Evolutionary conservation across 2,888 invertebrate genomes (phyloP).

Genomic region (Aproaerema taeniolella): DNA sequence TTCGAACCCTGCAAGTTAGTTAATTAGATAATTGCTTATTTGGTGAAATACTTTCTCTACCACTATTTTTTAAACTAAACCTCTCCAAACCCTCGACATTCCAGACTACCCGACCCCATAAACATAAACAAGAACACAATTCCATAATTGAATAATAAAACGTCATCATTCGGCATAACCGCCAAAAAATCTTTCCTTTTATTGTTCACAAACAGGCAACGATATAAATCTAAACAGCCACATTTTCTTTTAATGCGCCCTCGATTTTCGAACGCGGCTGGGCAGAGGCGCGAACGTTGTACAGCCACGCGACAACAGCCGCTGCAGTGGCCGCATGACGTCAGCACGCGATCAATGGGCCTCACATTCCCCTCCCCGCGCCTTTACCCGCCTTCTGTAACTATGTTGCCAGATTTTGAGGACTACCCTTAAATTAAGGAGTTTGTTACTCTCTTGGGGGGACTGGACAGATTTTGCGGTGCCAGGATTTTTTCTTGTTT

Average conservation of each 20-base stretch:
- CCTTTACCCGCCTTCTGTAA: constrained; percentile 23
- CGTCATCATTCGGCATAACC: not conserved
- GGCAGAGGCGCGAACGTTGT: constrained; percentile 24
- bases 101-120: not conserved
- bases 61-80: too few species aligned
- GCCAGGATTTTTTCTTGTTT: too few species aligned
- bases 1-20: too few species aligned
- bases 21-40: too few species aligned
- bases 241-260: not conserved
- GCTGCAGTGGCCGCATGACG: constrained; percentile 54
- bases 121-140: not conserved
- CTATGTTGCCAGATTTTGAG: constrained; percentile 6
- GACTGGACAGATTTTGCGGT: too few species aligned
- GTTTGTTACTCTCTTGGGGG: constrained; percentile 1
- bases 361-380: constrained; percentile 42
- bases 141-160: not conserved
- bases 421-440: constrained; percentile 1
- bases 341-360: constrained; percentile 60
- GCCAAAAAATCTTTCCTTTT: not conserved
- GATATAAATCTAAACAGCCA: constrained; percentile 1
- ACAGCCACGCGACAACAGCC: constrained; percentile 21
- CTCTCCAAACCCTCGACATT: too few species aligned
- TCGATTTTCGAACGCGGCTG: constrained; percentile 20
- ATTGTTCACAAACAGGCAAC: constrained; percentile 1
- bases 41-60: too few species aligned